These are phyloP conservation scores for Eremophila alpestris DNA, from an alignment of 2,797 vertebrate species.

Conservation along the genomic window DNA sequence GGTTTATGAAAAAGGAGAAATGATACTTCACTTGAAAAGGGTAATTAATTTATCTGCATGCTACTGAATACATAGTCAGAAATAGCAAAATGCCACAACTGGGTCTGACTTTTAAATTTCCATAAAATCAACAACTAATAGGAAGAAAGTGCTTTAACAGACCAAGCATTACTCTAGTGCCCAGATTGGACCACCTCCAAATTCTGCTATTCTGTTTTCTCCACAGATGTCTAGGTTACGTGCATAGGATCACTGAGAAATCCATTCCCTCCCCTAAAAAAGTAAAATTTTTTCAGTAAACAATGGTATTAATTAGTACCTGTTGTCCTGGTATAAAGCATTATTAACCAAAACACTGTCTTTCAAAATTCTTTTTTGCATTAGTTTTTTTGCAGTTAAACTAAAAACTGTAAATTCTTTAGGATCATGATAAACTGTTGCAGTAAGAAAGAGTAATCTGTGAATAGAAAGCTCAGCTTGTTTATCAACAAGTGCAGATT, in stretches of 20 bases:
- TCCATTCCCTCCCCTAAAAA: fast-evolving
- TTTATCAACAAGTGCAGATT: slow-evolving; percentile 1
- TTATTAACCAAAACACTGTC: not conserved
- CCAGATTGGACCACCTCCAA: not conserved
- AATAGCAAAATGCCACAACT: not conserved
- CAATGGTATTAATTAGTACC: not conserved
- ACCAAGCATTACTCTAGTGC: not conserved
- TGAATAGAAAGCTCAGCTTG: slow-evolving; percentile 25
- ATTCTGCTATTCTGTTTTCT: not conserved
- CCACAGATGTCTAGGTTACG: not conserved
- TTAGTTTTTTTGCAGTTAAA: slow-evolving; percentile 7
- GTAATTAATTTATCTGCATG: not conserved
- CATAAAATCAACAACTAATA: not conserved
- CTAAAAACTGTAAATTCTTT: slow-evolving; percentile 7
- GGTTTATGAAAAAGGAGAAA: not conserved
- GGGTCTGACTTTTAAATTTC: not conserved
- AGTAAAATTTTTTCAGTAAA: not conserved
- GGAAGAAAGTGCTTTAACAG: not conserved
- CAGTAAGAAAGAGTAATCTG: slow-evolving; percentile 22
- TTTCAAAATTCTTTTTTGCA: slow-evolving; percentile 15
- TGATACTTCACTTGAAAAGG: not conserved
- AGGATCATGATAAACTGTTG: not conserved
- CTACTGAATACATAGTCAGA: not conserved
- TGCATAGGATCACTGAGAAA: not conserved
- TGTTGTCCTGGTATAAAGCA: not conserved